These are phyloP conservation scores for Rhabdomys pumilio DNA, from an alignment of 2,797 vertebrate species.

Conservation along the genomic window DNA sequence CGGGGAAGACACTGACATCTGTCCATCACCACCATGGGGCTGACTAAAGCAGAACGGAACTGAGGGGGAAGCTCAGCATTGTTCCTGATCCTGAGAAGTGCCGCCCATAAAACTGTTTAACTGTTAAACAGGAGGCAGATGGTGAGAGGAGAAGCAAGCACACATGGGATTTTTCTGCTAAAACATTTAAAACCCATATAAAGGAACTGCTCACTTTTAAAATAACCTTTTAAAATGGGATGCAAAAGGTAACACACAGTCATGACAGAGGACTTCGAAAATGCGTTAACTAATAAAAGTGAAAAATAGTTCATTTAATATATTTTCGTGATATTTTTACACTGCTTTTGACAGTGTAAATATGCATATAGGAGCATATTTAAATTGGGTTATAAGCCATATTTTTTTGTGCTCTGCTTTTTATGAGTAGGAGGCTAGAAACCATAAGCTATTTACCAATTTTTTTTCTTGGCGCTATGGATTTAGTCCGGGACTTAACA, in stretches of 20 bases:
- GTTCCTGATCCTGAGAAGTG: slow-evolving; percentile 30
- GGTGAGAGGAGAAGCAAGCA: slow-evolving; percentile 52
- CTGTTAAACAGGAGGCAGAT: slow-evolving; percentile 76
- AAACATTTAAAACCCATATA: slow-evolving; percentile 58
- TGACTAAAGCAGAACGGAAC: slow-evolving; percentile 40
- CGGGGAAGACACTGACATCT: background rate
- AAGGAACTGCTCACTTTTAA: slow-evolving; percentile 74
- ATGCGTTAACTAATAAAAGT: background rate
- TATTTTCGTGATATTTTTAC: background rate
- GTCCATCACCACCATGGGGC: background rate
- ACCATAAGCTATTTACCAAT: slow-evolving; percentile 22
- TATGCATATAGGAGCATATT: background rate
- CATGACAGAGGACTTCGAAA: background rate
- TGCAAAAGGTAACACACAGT: slow-evolving; percentile 43
- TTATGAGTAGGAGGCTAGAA: slow-evolving; percentile 34
- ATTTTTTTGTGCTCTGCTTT: slow-evolving; percentile 41
- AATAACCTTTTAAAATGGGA: slow-evolving; percentile 52
- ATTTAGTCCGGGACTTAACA: background rate
- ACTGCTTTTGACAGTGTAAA: background rate
- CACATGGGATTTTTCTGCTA: slow-evolving; percentile 49
- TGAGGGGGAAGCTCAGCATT: slow-evolving; percentile 10
- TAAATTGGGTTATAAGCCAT: slow-evolving; percentile 22
- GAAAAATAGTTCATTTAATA: slow-evolving; percentile 22
- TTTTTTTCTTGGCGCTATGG: background rate
- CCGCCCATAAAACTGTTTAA: slow-evolving; percentile 72